Evolutionary conservation across 2,797 vertebrate genomes (phyloP), one percentile per base, ranked within the genome.

Genomic region (Lycodopsis pacificus): DNA sequence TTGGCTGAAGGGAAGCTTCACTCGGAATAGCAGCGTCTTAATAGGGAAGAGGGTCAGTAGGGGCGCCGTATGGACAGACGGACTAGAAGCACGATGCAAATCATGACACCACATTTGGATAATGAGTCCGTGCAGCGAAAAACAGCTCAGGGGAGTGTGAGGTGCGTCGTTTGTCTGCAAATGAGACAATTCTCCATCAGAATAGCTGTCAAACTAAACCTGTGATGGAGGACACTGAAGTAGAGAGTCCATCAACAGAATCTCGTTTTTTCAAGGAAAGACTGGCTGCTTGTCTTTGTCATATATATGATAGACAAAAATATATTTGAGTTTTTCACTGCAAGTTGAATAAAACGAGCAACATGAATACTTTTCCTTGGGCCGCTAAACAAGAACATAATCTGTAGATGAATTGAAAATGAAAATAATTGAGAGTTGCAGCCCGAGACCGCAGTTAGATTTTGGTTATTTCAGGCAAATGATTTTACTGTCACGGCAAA

Each of bases 21-120:
- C 67, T 65, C 12, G 30, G 61, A 84, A 71, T 53, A 81, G 72
- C 61, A 59, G 61, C 10, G 14, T 80, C 79, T 86, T 75, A 80
- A 83, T 49, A 57, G 66, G 73, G 68, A 69, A 77, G 71, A 56
- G 54, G 53, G 77, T 74, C 32, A 48, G 32, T 19, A 40, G 49
- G 62, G 74, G 62, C 56, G 66, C 58, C 2, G 59, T 46, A 65
- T 65, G 51, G 73, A 80, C 40, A 53, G 61, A 67, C 25, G 27
- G 2, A 46, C 17, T 30, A 13, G 17, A 51, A 53, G 59, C 57
- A 32, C 51, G 71, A 62, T 57, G 63, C 62, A 42, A 54, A 76
- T 65, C 30, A 40, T 19, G 30, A 70, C 20, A 22, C 32, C 42
- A 53, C 69, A 81, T 80, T 79, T 77, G 61, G 36, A 66, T 86